Base-by-base conservation (phyloP, 2,888 invertebrate genomes). In the Crossocerus cetratus region DNA sequence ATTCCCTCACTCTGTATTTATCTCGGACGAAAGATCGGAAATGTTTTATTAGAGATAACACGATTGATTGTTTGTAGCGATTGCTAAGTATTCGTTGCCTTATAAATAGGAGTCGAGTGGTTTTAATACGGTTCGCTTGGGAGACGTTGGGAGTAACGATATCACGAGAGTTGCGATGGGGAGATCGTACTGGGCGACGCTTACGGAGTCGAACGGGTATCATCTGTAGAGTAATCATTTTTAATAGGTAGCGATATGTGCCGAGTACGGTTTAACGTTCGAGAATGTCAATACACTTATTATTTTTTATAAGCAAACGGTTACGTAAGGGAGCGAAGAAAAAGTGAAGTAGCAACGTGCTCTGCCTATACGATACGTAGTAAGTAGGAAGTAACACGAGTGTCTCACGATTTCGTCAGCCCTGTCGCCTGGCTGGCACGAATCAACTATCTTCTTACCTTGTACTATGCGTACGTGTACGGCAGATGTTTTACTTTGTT, bases 261-360 rank as follows among this genome's bases (percentile, higher is more conserved):
- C 32, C 32, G 32, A 32, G 32, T 32, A 32, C 32, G 58, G 70
- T 67, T 74, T 72, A 60, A 44, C 60, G 43, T 58, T 67, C 59
- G 67, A 74, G 70, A n/a, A 75, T 77, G 67, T 74, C 72, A 60
- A 72, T 77, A 74, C 60, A 74, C 55, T 74, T 59, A 65, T 79
- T 82, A 77, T 79, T 83, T 82, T 79, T 79, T 69, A 77, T 76
- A 77, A 76, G 59, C 67, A 43, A 72, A 75, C 76, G 77, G 74
- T 74, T 49, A 49, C 49, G 49, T 16, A 49, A 16, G n/a, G 14
- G 65, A 61, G 73, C 58, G 16, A 57, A 58, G 21, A 49, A 44
- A 63, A 43, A 21, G 13, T 18, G 43, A 8, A 42, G 44, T 11
- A 55, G 22, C 18, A 22, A 64, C 43, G 56, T 49, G 16, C 16